These are phyloP conservation scores for Butorides virescens DNA, from an alignment of 2,113 vertebrate genomes.

Conservation along the genomic window DNA sequence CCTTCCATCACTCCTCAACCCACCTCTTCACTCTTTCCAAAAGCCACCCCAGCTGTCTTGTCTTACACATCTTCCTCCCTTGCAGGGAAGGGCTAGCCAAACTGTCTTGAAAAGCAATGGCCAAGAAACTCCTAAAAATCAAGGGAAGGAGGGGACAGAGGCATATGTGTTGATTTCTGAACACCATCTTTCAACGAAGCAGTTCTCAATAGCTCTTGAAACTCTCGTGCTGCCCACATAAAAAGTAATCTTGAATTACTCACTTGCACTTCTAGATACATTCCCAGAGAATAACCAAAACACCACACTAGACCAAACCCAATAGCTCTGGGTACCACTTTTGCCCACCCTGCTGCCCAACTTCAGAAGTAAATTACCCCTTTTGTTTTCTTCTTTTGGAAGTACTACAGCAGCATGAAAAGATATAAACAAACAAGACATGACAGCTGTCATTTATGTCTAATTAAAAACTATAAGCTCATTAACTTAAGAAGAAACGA, in stretches of 20 bases:
- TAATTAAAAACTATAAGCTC: conserved; percentile 39
- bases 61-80: not conserved
- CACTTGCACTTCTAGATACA: not conserved
- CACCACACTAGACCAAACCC: not conserved
- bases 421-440: not conserved
- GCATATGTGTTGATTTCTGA: not conserved
- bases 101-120: not conserved
- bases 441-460: not conserved
- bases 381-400: not conserved
- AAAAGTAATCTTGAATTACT: not conserved
- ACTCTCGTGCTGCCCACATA: not conserved
- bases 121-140: not conserved
- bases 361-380: not conserved
- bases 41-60: not conserved
- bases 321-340: not conserved
- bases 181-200: not conserved
- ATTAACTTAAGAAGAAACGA: conserved; percentile 15
- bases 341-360: not conserved
- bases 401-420: not conserved
- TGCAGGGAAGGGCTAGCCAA: not conserved
- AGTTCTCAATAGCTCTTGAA: not conserved
- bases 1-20: not conserved
- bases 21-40: not conserved
- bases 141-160: not conserved
- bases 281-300: not conserved